These are phyloP conservation scores for Ctenopoma kingsleyae DNA, from an alignment of 2,797 vertebrate genomes.

Conservation along the genomic window DNA sequence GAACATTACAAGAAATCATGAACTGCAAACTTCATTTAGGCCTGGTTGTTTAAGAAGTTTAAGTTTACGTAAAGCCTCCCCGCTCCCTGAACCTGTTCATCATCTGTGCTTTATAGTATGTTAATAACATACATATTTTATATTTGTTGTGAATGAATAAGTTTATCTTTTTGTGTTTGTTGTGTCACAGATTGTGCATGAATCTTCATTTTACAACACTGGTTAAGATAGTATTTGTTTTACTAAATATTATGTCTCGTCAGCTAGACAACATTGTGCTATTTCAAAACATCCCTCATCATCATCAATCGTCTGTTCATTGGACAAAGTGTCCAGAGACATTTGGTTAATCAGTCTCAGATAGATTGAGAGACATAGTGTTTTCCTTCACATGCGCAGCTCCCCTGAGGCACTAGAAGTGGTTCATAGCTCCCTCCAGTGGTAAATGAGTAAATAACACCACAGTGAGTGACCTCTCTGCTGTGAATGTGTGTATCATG, in stretches of 20 bases:
- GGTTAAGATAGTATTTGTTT: neutral
- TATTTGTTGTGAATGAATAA: neutral
- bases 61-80: neutral
- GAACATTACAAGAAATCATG: too few relatives aligned
- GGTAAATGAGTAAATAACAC: slow-evolving; percentile 46
- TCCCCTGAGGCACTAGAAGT: slow-evolving; percentile 40
- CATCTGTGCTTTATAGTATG: neutral
- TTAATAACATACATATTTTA: neutral
- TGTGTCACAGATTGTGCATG: neutral
- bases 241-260: neutral
- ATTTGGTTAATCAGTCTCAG: slow-evolving; percentile 10
- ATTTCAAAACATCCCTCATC: neutral
- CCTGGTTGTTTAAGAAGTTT: neutral
- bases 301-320: neutral
- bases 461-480: slow-evolving; percentile 25
- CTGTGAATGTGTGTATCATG: slow-evolving; percentile 12
- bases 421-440: slow-evolving; percentile 73
- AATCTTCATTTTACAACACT: neutral
- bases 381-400: neutral
- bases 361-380: slow-evolving; percentile 6
- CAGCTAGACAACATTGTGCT: neutral
- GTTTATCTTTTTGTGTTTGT: neutral
- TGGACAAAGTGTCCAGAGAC: slow-evolving; percentile 6
- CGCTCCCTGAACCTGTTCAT: too few relatives aligned
- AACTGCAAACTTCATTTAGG: too few relatives aligned